These are phyloP conservation scores for Numenius arquata DNA, from an alignment of 2,113 vertebrate species.

Conservation along the genomic window DNA sequence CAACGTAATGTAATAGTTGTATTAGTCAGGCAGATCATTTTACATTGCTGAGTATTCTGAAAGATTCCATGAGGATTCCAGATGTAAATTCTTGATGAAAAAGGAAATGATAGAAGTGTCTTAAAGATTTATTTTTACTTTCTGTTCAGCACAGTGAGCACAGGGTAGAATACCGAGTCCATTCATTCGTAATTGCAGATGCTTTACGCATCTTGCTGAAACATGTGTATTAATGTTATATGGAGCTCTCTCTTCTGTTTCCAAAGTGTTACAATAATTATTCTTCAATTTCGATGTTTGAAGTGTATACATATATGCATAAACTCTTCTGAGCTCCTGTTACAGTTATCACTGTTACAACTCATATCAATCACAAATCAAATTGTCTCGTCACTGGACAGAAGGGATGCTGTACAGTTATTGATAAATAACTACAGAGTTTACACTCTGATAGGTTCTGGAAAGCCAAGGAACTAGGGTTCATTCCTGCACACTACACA, in stretches of 20 bases:
- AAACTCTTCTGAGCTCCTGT: background rate
- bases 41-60: background rate
- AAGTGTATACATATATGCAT: background rate
- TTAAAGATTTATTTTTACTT: conserved; percentile 66
- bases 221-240: background rate
- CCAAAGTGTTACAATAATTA: background rate
- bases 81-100: conserved; percentile 47
- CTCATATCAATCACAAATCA: background rate
- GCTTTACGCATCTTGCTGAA: conserved; percentile 61
- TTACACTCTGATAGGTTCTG: background rate
- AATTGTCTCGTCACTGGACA: background rate
- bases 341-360: background rate
- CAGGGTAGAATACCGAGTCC: conserved; percentile 26
- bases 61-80: conserved; percentile 55
- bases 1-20: background rate
- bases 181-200: conserved; percentile 61
- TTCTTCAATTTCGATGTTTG: conserved; percentile 11
- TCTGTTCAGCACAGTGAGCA: conserved; percentile 24
- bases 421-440: background rate
- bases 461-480: background rate
- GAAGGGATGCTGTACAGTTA: background rate
- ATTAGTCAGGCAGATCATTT: conserved; percentile 52
- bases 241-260: background rate
- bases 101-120: conserved; percentile 42
- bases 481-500: background rate